Percentiles rank a stretch among this genome's conserved stretches.
These are phyloP conservation scores for Perizoma flavofasciatum DNA, from an alignment of 2,888 invertebrate genomes.

Conservation along the genomic window DNA sequence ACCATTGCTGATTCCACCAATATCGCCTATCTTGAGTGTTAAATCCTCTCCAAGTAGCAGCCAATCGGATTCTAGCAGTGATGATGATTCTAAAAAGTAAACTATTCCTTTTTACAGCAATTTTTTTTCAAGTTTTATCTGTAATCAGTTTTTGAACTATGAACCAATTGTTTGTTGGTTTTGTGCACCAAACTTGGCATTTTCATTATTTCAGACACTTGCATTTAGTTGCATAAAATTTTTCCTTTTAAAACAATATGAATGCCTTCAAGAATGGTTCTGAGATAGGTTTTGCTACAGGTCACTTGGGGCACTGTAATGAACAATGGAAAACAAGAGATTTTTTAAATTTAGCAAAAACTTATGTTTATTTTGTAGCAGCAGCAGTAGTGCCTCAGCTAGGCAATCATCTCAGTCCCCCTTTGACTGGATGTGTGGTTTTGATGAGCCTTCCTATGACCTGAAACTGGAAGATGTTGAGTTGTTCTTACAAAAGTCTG, in stretches of 20 bases:
- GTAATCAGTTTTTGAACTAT: too few relatives aligned
- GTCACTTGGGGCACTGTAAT: too few relatives aligned
- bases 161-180: too few relatives aligned
- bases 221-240: too few relatives aligned
- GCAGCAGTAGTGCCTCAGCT: conserved; percentile 58
- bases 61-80: conserved; percentile 76
- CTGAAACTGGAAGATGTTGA: conserved; percentile 75
- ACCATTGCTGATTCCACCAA: conserved; percentile 64
- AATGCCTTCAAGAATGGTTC: too few relatives aligned
- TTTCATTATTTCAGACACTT: too few relatives aligned
- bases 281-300: too few relatives aligned
- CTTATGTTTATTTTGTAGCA: conserved; percentile 33
- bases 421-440: conserved; percentile 62
- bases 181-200: too few relatives aligned
- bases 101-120: conserved; percentile 21
- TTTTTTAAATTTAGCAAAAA: too few relatives aligned
- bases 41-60: conserved; percentile 72
- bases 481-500: conserved; percentile 69
- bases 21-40: conserved; percentile 67
- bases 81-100: conserved; percentile 79
- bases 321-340: too few relatives aligned
- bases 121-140: neutral
- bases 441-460: conserved; percentile 64
- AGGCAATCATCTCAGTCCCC: conserved; percentile 70
- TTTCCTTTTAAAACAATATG: too few relatives aligned